Evolutionary conservation across 2,797 vertebrate species (phyloP).

Genomic region (Chromis chromis): DNA sequence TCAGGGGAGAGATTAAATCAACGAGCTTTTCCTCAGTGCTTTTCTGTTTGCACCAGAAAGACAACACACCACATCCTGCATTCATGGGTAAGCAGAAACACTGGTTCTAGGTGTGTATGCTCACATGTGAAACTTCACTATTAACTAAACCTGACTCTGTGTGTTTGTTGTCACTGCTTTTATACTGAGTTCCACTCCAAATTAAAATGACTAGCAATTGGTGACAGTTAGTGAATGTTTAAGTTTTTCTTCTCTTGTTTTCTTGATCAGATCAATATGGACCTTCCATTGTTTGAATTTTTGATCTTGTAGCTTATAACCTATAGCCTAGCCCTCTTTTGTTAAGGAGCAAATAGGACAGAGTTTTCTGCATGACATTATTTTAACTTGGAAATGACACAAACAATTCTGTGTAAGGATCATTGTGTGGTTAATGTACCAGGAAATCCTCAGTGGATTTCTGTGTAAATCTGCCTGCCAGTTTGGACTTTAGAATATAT

Average conservation of each 20-base stretch:
- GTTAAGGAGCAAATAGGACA: no score
- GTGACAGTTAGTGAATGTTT: neutral
- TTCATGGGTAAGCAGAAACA: neutral
- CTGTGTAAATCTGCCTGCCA: no score
- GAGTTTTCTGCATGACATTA: no score
- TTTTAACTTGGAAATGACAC: no score
- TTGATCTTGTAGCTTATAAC: neutral
- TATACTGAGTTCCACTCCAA: neutral
- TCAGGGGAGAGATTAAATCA: constrained; percentile 34
- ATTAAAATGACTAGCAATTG: neutral
- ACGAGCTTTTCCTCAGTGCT: constrained; percentile 36
- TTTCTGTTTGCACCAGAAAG: constrained; percentile 28
- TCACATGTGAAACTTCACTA: neutral
- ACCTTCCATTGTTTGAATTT: neutral
- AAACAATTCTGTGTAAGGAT: no score
- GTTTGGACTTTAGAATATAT: no score
- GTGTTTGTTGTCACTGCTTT: neutral
- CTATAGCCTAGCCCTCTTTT: neutral
- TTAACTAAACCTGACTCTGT: neutral
- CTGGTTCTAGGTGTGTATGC: neutral
- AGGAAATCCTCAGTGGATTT: no score
- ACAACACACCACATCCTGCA: neutral
- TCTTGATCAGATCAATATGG: neutral
- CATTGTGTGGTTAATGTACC: no score
- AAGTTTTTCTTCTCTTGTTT: neutral